Base-by-base conservation (phyloP, 2,888 invertebrate species). In the Ephialtes manifestator region DNA sequence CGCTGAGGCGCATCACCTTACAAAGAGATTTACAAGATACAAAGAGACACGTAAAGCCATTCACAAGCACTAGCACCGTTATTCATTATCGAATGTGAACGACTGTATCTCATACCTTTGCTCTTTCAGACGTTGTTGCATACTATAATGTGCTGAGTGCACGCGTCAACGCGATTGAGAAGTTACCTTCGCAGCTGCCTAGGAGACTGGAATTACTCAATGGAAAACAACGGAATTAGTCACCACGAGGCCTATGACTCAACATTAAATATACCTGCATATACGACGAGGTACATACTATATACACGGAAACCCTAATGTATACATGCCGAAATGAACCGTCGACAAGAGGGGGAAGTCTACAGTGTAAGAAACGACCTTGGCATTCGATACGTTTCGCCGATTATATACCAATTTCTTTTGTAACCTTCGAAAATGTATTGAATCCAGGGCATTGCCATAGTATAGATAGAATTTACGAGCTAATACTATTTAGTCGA, bases 161-260 rank as follows among this genome's bases (percentile, higher is more conserved):
- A 4, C 11, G 1, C 39, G 74, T 67, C 43, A 24, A 51, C 10
- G n/a, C 58, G 46, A 72, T 43, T 15, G 72, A 58, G 58, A 72
- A 39, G 43, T 43, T 72, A 55, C 55, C 71, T 65, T 58, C 53
- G 53, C 58, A 65, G 46, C 60, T 81, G 55, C 46, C 81, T 46
- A 58, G 81, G 81, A 81, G 81, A 75, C 75, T 51, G 74, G 81
- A 83, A 84, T 90, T 88, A 82, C 88, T 89, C 88, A 86, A 88
- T 88, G 87, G 87, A 83, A 88, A 81, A 90, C 86, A 88, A 87
- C 87, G 81, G 88, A 86, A 87, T 90, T 90, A 89, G 88, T 90
- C 90, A 88, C 75, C 86, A 78, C 51, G 75, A 63, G 65, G 74
- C 70, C 55, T 83, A 63, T 87, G 87, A 88, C 84, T 89, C 89